These are phyloP conservation scores for Allobates femoralis DNA, from an alignment of 2,797 vertebrate species.

Conservation along the genomic window DNA sequence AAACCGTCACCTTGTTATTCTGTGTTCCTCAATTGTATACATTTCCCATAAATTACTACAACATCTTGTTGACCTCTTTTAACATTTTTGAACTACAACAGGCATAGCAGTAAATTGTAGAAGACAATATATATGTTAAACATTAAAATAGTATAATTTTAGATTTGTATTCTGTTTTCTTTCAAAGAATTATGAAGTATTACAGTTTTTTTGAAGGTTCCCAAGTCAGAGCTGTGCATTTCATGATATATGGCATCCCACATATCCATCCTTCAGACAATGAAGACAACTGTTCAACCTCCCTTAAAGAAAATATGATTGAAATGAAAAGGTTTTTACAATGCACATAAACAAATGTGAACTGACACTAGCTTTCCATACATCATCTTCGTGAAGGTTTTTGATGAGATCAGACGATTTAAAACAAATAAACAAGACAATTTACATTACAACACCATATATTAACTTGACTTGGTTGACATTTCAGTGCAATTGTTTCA, in stretches of 20 bases:
- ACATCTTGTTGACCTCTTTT: background rate
- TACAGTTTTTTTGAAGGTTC: background rate
- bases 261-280: background rate
- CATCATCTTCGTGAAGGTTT: background rate
- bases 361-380: background rate
- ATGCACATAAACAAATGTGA: constrained; percentile 37
- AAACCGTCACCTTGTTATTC: too few species aligned
- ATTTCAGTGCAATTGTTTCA: background rate
- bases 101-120: too few species aligned
- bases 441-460: background rate
- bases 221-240: background rate
- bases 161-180: background rate
- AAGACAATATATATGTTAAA: background rate
- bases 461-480: background rate
- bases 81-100: too few species aligned
- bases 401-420: constrained; percentile 15
- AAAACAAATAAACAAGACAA: constrained; percentile 11
- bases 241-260: constrained; percentile 12
- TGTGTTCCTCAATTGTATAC: too few species aligned
- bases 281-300: constrained; percentile 2
- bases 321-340: constrained; percentile 8
- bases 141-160: background rate
- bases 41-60: background rate
- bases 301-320: constrained; percentile 27
- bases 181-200: constrained; percentile 10